Percentiles rank a stretch among this genome's conserved stretches.
These are phyloP conservation scores for Lateolabrax maculatus DNA, from an alignment of 2,797 vertebrate genomes.

Conservation along the genomic window DNA sequence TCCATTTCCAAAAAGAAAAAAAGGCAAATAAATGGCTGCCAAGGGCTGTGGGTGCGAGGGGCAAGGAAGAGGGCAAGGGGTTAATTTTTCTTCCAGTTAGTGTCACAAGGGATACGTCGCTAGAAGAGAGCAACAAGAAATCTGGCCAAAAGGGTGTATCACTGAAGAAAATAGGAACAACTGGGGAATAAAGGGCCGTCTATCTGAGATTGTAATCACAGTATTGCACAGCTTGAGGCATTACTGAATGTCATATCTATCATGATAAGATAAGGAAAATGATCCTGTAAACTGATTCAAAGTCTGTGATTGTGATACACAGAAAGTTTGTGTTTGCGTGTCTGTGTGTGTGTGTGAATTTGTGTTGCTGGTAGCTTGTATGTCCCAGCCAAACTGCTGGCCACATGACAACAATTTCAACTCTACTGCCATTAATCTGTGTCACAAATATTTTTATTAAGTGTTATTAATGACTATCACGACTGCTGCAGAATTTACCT, in stretches of 20 bases:
- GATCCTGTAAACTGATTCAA: conserved; percentile 58
- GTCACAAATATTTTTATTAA: conserved; percentile 54
- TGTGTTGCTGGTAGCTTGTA: conserved; percentile 17
- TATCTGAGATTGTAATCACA: conserved; percentile 65
- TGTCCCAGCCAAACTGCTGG: conserved; percentile 38
- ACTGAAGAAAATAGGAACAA: conserved; percentile 29
- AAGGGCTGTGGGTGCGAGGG: conserved; percentile 23
- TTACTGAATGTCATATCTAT: conserved; percentile 54
- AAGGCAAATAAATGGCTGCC: conserved; percentile 51
- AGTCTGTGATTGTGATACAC: conserved; percentile 23
- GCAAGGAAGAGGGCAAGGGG: conserved; percentile 34
- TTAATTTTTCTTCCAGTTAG: conserved; percentile 71
- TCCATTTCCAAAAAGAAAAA: conserved; percentile 35
- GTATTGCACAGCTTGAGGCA: conserved; percentile 54
- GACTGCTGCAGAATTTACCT: conserved; percentile 9
- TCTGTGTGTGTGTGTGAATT: background rate
- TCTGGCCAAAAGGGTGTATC: conserved; percentile 44
- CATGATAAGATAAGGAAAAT: conserved; percentile 58
- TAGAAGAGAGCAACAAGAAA: conserved; percentile 67
- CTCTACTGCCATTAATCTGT: conserved; percentile 61
- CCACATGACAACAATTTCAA: conserved; percentile 50
- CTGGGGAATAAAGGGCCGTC: conserved; percentile 45
- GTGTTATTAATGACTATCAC: conserved; percentile 43
- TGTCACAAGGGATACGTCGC: conserved; percentile 24
- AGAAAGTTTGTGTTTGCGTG: conserved; percentile 6